phyloP scores from a whole-genome alignment of 2,113 vertebrate species.

The Sylvilagus bachmani region DNA sequence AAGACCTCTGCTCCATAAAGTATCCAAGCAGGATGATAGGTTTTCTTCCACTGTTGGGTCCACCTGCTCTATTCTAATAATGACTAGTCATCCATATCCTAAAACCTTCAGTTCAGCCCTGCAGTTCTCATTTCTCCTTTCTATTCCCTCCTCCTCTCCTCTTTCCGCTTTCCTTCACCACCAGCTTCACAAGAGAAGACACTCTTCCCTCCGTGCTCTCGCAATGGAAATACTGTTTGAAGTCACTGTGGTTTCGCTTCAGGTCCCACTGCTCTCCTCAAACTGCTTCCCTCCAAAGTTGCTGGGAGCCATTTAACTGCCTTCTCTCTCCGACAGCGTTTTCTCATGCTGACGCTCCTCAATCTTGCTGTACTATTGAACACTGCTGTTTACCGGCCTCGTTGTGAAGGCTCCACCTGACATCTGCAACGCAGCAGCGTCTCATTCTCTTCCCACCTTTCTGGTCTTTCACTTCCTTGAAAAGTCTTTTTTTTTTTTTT shows the following conservation, averaged over 20 bases:
- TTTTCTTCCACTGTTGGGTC: background rate
- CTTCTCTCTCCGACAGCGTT: background rate
- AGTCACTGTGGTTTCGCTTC: background rate
- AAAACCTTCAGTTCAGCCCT: background rate
- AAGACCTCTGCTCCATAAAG: background rate
- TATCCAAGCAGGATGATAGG: background rate
- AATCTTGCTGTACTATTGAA: background rate
- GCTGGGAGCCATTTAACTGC: background rate
- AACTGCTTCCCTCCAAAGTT: background rate
- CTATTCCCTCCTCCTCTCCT: background rate
- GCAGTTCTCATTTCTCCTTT: background rate
- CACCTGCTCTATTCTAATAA: constrained; percentile 35
- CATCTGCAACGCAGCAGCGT: background rate
- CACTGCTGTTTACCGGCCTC: background rate
- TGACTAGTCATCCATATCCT: background rate
- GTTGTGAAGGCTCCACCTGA: background rate
- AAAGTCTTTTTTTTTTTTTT: background rate
- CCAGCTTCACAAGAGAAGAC: background rate
- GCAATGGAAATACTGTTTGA: background rate
- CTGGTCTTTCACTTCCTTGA: background rate
- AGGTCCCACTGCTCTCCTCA: background rate
- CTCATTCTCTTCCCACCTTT: background rate
- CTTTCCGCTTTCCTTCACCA: background rate
- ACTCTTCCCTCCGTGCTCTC: background rate
- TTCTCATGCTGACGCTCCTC: background rate